Base-by-base conservation (phyloP, 2,113 vertebrate genomes). In the Paratilapia polleni region DNA sequence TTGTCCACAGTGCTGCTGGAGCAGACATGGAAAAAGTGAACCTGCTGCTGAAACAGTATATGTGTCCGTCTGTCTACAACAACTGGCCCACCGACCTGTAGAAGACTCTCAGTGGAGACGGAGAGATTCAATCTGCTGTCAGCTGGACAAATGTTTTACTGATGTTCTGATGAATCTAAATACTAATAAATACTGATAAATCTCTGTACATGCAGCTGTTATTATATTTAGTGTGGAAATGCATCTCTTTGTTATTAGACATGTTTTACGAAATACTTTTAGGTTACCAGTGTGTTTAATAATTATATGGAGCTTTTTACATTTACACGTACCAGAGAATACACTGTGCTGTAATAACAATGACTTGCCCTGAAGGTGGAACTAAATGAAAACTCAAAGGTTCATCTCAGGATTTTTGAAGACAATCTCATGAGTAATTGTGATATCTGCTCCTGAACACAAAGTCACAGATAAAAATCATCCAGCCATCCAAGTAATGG, bases 11-110 rank as follows among this genome's bases (percentile, higher is more conserved):
- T 13, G 83, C 77, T 1, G 52, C 87, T 8, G 82, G 84, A 20
- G 95, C 87, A 66, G 94, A 96, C 78, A 14, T 57, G 52, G 96
- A 96, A 61, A 89, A 82, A 54, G 89, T 96, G 74, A 94, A 94
- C 77, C 79, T 83, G 80, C 91, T 96, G 83, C 86, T 96, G 61
- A 95, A 88, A 47, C 95, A 95, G 84, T 95, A 96, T 91, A 93
- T 95, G 91, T 96, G 96, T 88, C 93, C 95, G 3, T 86, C 74
- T 4, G 24, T 88, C 70, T 91, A 94, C 88, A 91, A 89, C 90
- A 86, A 87, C 89, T 95, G 94, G 94, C 41, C 70, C 0, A 63
- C 22, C 10, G 91, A 91, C 86, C 75, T 92, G 84, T 94, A 93
- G 80, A 66, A 17, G 74, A 43, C 57, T 13, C 43, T 76, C 28